Evolutionary conservation across 2,888 invertebrate genomes (phyloP).

Genomic region (Megamerina dolium): DNA sequence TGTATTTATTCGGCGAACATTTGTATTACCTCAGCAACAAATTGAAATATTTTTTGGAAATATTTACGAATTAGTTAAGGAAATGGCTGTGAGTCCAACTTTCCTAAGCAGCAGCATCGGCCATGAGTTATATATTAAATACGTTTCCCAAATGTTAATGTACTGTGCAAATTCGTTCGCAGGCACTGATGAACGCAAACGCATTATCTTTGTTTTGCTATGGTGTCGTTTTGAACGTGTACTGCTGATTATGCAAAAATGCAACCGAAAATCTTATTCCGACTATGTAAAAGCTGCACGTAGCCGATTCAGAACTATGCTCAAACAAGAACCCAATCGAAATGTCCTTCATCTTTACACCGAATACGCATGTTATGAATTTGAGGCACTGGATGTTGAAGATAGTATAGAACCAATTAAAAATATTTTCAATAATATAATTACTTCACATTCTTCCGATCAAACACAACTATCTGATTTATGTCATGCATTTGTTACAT

Average conservation of each 20-base stretch:
- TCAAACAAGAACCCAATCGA: conserved; percentile 54
- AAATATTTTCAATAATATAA: conserved; percentile 41
- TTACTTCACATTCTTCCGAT: conserved; percentile 27
- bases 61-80: conserved; percentile 45
- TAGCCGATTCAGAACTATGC: conserved; percentile 52
- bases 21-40: conserved; percentile 17
- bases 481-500: conserved; percentile 31
- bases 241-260: conserved; percentile 51
- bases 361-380: conserved; percentile 60
- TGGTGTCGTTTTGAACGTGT: conserved; percentile 60
- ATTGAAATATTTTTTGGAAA: conserved; percentile 26
- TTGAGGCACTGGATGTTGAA: conserved; percentile 42
- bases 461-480: conserved; percentile 27
- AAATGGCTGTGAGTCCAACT: conserved; percentile 56
- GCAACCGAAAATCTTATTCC: conserved; percentile 41
- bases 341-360: conserved; percentile 56
- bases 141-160: conserved; percentile 52
- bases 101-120: conserved; percentile 57
- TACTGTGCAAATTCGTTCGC: conserved; percentile 52
- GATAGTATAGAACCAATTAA: conserved; percentile 20
- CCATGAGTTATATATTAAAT: conserved; percentile 56
- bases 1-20: conserved; percentile 22
- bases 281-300: conserved; percentile 39
- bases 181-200: conserved; percentile 48
- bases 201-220: conserved; percentile 54